Evolutionary conservation across 2,888 invertebrate species (phyloP).

Genomic region (Ptychoptera albimana): DNA sequence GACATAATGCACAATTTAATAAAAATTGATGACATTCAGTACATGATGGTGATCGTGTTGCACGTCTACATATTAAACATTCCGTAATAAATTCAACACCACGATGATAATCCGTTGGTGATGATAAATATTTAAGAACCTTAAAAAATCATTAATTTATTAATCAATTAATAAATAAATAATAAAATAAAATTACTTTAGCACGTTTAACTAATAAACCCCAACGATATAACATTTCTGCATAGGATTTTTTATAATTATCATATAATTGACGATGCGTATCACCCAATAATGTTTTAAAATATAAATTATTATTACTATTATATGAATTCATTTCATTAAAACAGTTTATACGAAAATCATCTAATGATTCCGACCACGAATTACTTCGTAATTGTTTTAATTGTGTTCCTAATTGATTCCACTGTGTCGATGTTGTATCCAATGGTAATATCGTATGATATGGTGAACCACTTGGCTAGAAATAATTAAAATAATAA

Average conservation of each 20-base stretch:
- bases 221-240: conserved; percentile 78
- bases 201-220: conserved; percentile 61
- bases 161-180: conserved; percentile 9
- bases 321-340: background rate
- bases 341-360: background rate
- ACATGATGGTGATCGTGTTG: conserved; percentile 53
- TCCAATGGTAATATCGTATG: conserved; percentile 68
- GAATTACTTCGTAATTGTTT: conserved; percentile 67
- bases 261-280: conserved; percentile 42
- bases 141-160: conserved; percentile 11
- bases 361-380: conserved; percentile 71
- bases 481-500: conserved; percentile 16
- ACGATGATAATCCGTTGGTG: conserved; percentile 31
- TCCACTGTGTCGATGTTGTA: conserved; percentile 47
- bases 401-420: conserved; percentile 49
- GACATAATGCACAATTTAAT: conserved; percentile 71
- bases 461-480: conserved; percentile 74
- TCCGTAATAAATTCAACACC: conserved; percentile 60
- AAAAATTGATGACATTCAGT: conserved; percentile 53
- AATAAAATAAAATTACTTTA: conserved; percentile 53
- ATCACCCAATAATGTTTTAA: conserved; percentile 19
- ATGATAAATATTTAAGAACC: conserved; percentile 44
- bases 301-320: background rate
- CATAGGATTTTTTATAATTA: conserved; percentile 72
- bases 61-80: conserved; percentile 52